Conservation (phyloP, 2,888 invertebrate species). For the Tortricodes alternella region DNA sequence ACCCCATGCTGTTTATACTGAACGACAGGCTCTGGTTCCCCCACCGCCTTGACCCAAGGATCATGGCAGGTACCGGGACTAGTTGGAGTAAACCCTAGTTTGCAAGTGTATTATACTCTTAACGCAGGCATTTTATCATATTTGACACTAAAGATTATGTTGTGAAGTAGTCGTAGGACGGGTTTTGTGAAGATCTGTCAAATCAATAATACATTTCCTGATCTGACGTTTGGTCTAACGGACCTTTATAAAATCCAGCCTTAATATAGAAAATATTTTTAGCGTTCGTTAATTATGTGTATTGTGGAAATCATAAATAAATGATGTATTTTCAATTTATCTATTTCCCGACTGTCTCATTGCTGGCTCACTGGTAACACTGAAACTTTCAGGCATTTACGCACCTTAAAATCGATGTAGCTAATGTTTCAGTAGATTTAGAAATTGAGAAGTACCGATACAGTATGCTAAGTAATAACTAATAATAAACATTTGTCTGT, state of each 20-base stretch:
- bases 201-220: too few relatives aligned
- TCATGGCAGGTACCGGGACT: not conserved
- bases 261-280: constrained; percentile 78
- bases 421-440: constrained; percentile 72
- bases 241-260: too few relatives aligned
- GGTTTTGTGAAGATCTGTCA: too few relatives aligned
- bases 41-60: too few relatives aligned
- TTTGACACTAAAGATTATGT: constrained; percentile 61
- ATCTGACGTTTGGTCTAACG: too few relatives aligned
- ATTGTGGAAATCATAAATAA: constrained; percentile 72
- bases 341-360: constrained; percentile 67
- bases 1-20: too few relatives aligned
- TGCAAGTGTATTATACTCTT: not conserved
- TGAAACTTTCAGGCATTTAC: constrained; percentile 77
- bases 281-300: constrained; percentile 67
- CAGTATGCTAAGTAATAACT: constrained; percentile 72
- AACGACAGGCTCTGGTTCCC: too few relatives aligned
- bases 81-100: not conserved
- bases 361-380: constrained; percentile 63
- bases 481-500: constrained; percentile 75
- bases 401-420: constrained; percentile 75
- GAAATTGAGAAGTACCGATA: constrained; percentile 77
- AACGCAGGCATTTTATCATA: constrained; percentile 60
- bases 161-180: constrained; percentile 72
- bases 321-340: constrained; percentile 67